These are phyloP conservation scores for Stegostoma tigrinum DNA, from an alignment of 2,113 vertebrate species.

Conservation along the genomic window DNA sequence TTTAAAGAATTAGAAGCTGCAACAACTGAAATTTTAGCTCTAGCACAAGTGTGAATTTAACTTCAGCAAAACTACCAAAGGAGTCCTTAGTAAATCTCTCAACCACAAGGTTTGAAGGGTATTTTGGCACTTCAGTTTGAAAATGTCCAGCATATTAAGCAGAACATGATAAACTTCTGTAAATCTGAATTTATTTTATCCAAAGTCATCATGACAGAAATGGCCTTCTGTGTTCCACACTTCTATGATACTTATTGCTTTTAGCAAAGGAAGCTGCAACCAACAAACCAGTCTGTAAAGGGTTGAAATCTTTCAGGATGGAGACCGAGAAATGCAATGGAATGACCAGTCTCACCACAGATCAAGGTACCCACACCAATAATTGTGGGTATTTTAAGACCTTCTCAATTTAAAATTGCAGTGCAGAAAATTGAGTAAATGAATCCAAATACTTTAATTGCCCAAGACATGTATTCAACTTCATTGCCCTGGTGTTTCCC, in stretches of 20 bases:
- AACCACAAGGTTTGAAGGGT: background rate
- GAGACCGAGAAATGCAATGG: background rate
- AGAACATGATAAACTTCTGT: background rate
- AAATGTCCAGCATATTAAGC: background rate
- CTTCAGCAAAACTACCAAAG: background rate
- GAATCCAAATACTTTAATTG: background rate
- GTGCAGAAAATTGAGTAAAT: background rate
- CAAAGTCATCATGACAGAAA: background rate
- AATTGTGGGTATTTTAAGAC: background rate
- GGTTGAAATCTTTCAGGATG: background rate
- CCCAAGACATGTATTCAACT: background rate
- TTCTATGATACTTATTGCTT: background rate
- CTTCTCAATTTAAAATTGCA: background rate
- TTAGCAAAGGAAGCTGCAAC: background rate
- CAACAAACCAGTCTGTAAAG: background rate
- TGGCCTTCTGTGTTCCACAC: background rate
- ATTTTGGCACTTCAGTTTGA: background rate
- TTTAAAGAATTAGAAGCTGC: background rate
- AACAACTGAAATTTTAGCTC: background rate
- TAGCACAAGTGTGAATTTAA: background rate
- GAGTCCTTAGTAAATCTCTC: background rate
- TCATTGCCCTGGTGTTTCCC: background rate
- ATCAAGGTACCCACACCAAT: background rate
- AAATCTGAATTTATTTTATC: background rate
- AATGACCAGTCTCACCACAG: background rate